Percentiles rank a stretch among this genome's conserved stretches.
phyloP scores from a whole-genome alignment of 2,888 invertebrate species.

The Eupithecia abbreviata region DNA sequence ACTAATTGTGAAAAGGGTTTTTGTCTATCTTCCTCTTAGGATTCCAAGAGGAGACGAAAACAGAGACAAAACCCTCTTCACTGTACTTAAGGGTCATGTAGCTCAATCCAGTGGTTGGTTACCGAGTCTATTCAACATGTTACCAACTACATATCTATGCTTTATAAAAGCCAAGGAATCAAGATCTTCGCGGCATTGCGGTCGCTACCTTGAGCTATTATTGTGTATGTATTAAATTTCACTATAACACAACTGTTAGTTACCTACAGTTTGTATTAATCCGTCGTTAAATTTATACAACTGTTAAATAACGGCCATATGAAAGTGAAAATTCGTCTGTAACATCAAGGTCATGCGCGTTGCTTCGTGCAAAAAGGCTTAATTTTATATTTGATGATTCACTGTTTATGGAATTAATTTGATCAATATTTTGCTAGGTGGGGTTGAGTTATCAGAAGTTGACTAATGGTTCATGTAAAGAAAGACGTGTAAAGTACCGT shows the following conservation, averaged over 20 bases:
- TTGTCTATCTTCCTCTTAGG: no score
- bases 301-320: conserved; percentile 27
- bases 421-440: not conserved
- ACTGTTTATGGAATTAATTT: conserved; percentile 11
- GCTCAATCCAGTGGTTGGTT: no score
- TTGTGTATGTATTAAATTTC: conserved; percentile 8
- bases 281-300: conserved; percentile 20
- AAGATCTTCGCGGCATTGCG: not conserved
- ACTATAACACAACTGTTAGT: not conserved
- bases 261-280: conserved; percentile 4
- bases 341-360: conserved; percentile 28
- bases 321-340: conserved; percentile 33
- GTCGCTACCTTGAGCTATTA: conserved; percentile 4
- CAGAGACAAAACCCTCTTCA: no score
- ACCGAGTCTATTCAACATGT: no score
- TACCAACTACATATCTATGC: no score
- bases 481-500: not conserved
- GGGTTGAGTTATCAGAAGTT: not conserved
- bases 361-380: conserved; percentile 11
- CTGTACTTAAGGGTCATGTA: no score
- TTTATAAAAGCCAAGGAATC: not conserved
- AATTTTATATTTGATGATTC: conserved; percentile 18
- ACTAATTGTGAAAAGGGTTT: no score
- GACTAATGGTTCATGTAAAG: not conserved
- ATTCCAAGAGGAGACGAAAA: no score